phyloP scores from a whole-genome alignment of 1,140 invertebrate species.

The Contarinia nasturtii region DNA sequence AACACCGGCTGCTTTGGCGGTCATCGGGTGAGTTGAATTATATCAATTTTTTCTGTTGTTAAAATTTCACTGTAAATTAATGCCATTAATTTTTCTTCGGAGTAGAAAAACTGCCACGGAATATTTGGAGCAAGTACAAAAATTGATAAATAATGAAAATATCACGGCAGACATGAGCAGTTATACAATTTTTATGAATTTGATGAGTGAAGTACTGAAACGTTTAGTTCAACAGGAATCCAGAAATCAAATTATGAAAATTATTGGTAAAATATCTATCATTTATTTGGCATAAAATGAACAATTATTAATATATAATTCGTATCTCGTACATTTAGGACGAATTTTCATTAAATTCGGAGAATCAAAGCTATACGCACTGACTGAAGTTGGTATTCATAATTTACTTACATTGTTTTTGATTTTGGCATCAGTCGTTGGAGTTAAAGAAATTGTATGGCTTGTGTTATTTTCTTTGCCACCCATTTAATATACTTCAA shows the following conservation, averaged over 20 bases:
- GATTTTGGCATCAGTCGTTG: conserved; percentile 10
- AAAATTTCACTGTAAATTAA: not conserved
- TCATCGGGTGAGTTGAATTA: conserved; percentile 8
- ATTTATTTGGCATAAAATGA: not conserved
- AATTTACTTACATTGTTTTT: conserved; percentile 21
- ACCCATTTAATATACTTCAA: not conserved
- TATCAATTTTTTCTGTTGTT: no score
- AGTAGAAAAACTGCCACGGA: not conserved
- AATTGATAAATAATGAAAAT: not conserved
- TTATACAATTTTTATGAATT: conserved; percentile 1
- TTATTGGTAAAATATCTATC: not conserved
- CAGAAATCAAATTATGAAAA: not conserved
- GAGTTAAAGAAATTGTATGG: conserved; percentile 10
- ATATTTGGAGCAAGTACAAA: no score
- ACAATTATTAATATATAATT: not conserved
- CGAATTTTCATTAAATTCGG: conserved; percentile 23
- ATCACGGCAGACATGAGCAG: not conserved
- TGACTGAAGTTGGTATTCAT: conserved; percentile 20
- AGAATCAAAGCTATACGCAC: conserved; percentile 15
- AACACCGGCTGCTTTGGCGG: conserved; percentile 10
- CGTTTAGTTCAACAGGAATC: not conserved
- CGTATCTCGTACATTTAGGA: conserved; percentile 7
- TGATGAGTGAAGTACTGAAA: conserved; percentile 1
- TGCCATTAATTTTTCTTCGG: not conserved
- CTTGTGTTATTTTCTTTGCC: not conserved